Evolutionary conservation across 1,140 invertebrate species (phyloP).

Genomic region (Mamestra configurata): DNA sequence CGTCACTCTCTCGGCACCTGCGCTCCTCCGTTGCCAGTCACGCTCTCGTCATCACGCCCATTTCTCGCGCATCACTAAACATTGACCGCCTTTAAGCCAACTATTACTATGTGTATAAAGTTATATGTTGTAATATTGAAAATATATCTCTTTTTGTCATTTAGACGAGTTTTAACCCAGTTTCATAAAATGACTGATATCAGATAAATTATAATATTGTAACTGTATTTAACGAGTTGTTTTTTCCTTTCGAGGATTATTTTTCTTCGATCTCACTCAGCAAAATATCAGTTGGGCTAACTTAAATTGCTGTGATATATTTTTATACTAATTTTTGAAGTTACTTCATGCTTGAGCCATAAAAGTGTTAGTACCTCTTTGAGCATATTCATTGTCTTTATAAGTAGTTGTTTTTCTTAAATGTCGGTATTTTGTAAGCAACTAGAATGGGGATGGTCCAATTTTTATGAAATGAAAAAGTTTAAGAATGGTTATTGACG

Average conservation of each 20-base stretch:
- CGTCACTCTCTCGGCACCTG: constrained; percentile 53
- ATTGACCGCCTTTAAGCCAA: constrained; percentile 55
- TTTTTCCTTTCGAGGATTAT: constrained; percentile 66
- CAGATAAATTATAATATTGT: constrained; percentile 50
- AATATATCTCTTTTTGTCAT: constrained; percentile 37
- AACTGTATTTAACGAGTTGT: constrained; percentile 52
- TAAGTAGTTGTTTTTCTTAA: constrained; percentile 68
- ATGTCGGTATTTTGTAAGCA: constrained; percentile 68
- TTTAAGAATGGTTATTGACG: constrained; percentile 34
- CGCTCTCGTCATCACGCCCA: constrained; percentile 63
- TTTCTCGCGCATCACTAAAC: constrained; percentile 51
- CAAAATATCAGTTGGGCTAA: constrained; percentile 76
- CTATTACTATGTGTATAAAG: constrained; percentile 52
- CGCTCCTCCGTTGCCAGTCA: constrained; percentile 66
- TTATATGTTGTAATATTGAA: constrained; percentile 45
- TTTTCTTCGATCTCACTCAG: constrained; percentile 77
- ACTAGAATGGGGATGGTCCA: constrained; percentile 73
- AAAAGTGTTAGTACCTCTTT: constrained; percentile 68
- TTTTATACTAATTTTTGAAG: constrained; percentile 82
- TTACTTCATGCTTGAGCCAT: constrained; percentile 68
- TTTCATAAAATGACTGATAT: constrained; percentile 59
- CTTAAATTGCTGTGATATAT: constrained; percentile 86
- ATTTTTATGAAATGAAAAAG: constrained; percentile 58
- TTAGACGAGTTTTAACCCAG: constrained; percentile 47
- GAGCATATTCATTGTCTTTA: constrained; percentile 71